phyloP scores from a whole-genome alignment of 2,797 vertebrate genomes.

The Anableps anableps region DNA sequence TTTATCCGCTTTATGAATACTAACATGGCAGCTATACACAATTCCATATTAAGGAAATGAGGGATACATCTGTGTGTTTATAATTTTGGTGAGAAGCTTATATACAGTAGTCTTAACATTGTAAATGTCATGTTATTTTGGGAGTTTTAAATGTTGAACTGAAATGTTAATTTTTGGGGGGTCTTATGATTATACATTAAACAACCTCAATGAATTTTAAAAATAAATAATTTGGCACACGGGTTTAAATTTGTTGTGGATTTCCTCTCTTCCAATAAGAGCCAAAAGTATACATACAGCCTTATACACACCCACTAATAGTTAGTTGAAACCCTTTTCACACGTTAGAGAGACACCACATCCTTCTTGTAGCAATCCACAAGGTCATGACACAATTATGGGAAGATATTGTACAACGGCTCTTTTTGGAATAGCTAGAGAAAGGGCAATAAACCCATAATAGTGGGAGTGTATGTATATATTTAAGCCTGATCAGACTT shows the following conservation, averaged over 20 bases:
- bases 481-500: not conserved
- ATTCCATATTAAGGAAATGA: not conserved
- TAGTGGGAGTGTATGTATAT: not conserved
- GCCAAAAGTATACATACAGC: not conserved
- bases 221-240: not conserved
- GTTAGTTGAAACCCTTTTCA: not conserved
- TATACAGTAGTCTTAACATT: too few relatives aligned
- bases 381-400: not conserved
- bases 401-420: not conserved
- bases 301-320: too few relatives aligned
- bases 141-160: not conserved
- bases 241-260: not conserved
- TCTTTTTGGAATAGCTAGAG: not conserved
- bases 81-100: not conserved
- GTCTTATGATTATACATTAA: not conserved
- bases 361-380: too few relatives aligned
- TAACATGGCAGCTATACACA: not conserved
- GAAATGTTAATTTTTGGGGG: too few relatives aligned
- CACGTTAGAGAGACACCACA: not conserved
- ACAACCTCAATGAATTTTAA: not conserved
- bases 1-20: not conserved
- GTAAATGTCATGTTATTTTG: not conserved
- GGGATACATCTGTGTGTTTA: not conserved
- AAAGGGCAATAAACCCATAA: too few relatives aligned
- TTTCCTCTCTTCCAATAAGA: not conserved